phyloP scores from a whole-genome alignment of 2,797 vertebrate species.

The Amazonetta brasiliensis region DNA sequence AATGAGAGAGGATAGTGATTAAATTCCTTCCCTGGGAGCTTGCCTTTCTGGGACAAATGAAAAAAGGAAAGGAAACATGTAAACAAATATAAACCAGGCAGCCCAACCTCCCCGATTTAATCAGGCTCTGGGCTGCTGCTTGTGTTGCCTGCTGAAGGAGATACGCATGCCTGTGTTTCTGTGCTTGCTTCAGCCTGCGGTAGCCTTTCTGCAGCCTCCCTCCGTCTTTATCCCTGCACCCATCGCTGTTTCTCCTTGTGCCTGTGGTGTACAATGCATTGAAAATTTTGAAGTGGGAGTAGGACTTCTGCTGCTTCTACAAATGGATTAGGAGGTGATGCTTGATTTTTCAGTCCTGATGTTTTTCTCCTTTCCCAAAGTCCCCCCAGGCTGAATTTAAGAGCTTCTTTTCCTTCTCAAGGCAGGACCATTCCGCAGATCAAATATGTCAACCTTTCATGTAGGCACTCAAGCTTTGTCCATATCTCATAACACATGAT shows the following conservation, averaged over 20 bases:
- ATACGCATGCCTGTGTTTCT: not conserved
- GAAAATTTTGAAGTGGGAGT: not conserved
- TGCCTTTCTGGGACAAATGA: slow-evolving; percentile 19
- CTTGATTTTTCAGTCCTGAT: not conserved
- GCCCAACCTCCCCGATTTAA: slow-evolving; percentile 4
- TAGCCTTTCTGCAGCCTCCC: not conserved
- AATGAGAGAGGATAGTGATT: slow-evolving; percentile 24
- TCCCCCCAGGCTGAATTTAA: not conserved
- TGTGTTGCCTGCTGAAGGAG: not conserved
- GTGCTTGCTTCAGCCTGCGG: not conserved
- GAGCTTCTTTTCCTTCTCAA: not conserved
- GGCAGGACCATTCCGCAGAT: too few species aligned
- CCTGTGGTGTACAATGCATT: not conserved
- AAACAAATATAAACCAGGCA: slow-evolving; percentile 39
- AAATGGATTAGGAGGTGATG: not conserved
- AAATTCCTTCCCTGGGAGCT: slow-evolving; percentile 32
- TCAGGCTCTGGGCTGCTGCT: not conserved
- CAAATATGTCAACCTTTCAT: too few species aligned
- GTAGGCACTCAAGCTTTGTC: too few species aligned
- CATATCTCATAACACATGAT: not conserved
- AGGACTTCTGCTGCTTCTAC: not conserved
- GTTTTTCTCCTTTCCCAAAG: not conserved
- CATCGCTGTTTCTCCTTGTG: not conserved
- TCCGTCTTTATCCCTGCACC: not conserved
- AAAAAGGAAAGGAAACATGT: slow-evolving; percentile 32